phyloP scores from a whole-genome alignment of 2,888 invertebrate genomes.

The Cerceris ruficornis region DNA sequence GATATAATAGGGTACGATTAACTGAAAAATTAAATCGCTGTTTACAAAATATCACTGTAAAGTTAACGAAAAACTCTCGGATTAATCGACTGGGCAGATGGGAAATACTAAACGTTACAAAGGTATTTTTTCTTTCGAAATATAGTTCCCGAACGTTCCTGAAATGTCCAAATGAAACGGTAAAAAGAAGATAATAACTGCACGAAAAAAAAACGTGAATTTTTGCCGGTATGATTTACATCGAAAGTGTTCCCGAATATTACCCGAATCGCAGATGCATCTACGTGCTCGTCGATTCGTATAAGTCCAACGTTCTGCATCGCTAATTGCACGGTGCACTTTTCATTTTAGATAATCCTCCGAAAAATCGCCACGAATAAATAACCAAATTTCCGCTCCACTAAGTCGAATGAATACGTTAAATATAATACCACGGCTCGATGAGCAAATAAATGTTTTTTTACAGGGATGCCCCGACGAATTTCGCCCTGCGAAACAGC shows the following conservation, averaged over 20 bases:
- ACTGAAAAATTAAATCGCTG: neutral
- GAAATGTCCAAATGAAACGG: neutral
- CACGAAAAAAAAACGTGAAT: neutral
- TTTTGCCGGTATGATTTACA: slow-evolving; percentile 34
- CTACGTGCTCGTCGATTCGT: neutral
- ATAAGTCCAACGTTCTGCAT: neutral
- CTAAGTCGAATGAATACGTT: neutral
- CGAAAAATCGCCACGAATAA: neutral
- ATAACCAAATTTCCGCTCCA: neutral
- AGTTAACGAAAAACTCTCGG: no score
- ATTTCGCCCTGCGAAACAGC: neutral
- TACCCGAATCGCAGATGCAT: neutral
- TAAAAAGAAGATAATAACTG: neutral
- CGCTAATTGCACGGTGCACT: neutral
- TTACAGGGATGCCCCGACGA: neutral
- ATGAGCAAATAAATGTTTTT: slow-evolving; percentile 4
- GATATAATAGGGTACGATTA: neutral
- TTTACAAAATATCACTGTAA: no score
- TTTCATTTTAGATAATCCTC: neutral
- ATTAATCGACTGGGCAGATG: neutral
- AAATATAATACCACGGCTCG: neutral
- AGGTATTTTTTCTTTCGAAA: neutral
- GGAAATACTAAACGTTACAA: neutral
- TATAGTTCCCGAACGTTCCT: neutral
- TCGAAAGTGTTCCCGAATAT: slow-evolving; percentile 2